phyloP scores from a whole-genome alignment of 2,888 invertebrate genomes.

The Pandemis cinnamomeana region DNA sequence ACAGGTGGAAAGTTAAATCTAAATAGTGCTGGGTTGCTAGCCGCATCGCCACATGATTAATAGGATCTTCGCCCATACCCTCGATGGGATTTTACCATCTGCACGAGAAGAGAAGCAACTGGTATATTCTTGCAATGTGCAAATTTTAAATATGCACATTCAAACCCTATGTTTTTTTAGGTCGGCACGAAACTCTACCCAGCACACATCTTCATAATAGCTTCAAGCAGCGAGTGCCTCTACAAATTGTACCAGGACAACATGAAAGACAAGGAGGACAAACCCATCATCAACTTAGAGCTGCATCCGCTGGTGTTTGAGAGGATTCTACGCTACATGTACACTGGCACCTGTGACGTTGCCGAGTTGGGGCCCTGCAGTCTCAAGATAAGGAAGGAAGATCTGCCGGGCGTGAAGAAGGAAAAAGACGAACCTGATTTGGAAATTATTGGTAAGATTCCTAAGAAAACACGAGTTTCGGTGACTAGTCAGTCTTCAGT shows the following conservation, averaged over 20 bases:
- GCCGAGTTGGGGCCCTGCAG: slow-evolving; percentile 79
- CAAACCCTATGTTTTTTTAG: slow-evolving; percentile 58
- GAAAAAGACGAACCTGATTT: slow-evolving; percentile 63
- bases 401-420: slow-evolving; percentile 63
- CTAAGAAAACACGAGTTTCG: too few species aligned
- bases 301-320: slow-evolving; percentile 88
- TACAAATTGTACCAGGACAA: slow-evolving; percentile 80
- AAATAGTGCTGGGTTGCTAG: too few species aligned
- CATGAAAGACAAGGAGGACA: slow-evolving; percentile 57
- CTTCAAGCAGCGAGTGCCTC: slow-evolving; percentile 86
- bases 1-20: too few species aligned
- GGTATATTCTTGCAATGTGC: too few species aligned
- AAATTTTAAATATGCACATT: too few species aligned
- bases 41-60: too few species aligned
- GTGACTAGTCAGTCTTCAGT: too few species aligned
- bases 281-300: slow-evolving; percentile 75
- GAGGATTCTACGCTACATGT: slow-evolving; percentile 87
- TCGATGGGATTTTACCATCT: too few species aligned
- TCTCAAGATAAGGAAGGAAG: slow-evolving; percentile 76
- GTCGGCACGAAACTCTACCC: slow-evolving; percentile 86
- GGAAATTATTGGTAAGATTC: slow-evolving; percentile 64
- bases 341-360: slow-evolving; percentile 88
- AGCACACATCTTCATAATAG: slow-evolving; percentile 90
- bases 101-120: too few species aligned
- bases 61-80: too few species aligned